Base-by-base conservation (phyloP, 2,113 vertebrate genomes). In the Trichechus manatus region DNA sequence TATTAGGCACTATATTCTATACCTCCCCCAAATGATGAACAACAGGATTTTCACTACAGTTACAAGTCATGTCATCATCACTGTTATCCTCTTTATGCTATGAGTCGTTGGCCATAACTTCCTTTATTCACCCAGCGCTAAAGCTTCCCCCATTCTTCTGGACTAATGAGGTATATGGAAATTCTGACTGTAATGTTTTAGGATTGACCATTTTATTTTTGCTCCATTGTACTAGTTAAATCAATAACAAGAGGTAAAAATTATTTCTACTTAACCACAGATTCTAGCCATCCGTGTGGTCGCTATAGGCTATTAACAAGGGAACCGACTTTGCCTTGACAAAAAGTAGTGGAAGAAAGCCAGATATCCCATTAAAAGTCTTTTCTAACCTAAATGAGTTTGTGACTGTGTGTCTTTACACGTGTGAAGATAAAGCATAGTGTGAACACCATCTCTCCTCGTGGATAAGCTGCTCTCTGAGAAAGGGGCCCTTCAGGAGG, bases 401-500 rank as follows among this genome's bases (percentile, higher is more conserved):
- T 56, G 29, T 42, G 91, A 72, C 29, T 47, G 11, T n/a, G 59
- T n/a, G 85, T 92, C 91, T 93, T 92, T 83, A 50, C 89, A 70
- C 0, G 13, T 86, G 77, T 5, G 68, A 87, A 75, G 47, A 81
- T 92, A 70, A 93, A 93, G 90, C 92, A 93, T 14, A 78, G 85
- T 88, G 91, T 31, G 74, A 85, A 20, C 72, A 10, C 77, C 3
- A 2, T 64, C 90, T 31, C 75, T 80, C 31, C 47, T 3, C 0
- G 33, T 10, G 44, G 50, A 20, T 75, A 84, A 95, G 86, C 88
- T 89, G 89, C 87, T 81, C 80, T 77, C 72, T 15, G 96, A 91
- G 92, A 96, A 91, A 31, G 36, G 70, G 70, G 29, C 80, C 3
- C 93, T 86, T 96, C 78, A 33, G 81, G 96, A 94, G 72, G 88